phyloP scores from a whole-genome alignment of 2,888 invertebrate species.

The Zygothrica quintamaculata region DNA sequence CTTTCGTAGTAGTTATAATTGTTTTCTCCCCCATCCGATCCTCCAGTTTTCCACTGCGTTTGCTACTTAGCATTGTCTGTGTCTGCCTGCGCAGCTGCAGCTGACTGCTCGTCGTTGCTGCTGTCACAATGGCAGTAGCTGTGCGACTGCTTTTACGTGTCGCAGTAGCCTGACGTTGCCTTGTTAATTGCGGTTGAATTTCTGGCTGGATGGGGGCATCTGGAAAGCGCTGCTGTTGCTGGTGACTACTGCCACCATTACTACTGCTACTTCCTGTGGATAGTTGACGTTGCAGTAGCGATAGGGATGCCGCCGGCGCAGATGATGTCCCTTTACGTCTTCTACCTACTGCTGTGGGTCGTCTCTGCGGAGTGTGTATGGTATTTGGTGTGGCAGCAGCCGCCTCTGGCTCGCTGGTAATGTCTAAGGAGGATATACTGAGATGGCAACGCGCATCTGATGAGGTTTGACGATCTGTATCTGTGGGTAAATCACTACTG shows the following conservation, averaged over 20 bases:
- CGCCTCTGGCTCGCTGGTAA: slow-evolving; percentile 60
- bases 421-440: slow-evolving; percentile 75
- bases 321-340: slow-evolving; percentile 56
- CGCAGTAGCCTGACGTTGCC: slow-evolving; percentile 57
- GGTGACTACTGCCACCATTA: slow-evolving; percentile 60
- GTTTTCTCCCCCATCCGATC: slow-evolving; percentile 84
- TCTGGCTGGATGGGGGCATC: slow-evolving; percentile 85
- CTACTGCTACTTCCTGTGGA: slow-evolving; percentile 60
- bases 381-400: slow-evolving; percentile 22
- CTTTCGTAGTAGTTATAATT: slow-evolving; percentile 23
- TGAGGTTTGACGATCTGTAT: slow-evolving; percentile 85
- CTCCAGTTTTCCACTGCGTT: slow-evolving; percentile 79
- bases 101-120: slow-evolving; percentile 81
- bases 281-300: slow-evolving; percentile 46
- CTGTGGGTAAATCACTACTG: slow-evolving; percentile 85
- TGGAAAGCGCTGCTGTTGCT: slow-evolving; percentile 81
- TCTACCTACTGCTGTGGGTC: slow-evolving; percentile 65
- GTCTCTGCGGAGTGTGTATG: slow-evolving; percentile 22
- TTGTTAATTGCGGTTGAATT: slow-evolving; percentile 52
- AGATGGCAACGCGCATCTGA: slow-evolving; percentile 80
- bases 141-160: slow-evolving; percentile 81
- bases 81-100: slow-evolving; percentile 72
- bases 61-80: slow-evolving; percentile 45
- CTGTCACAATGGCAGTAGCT: slow-evolving; percentile 82
- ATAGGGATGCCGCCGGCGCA: neutral